Conservation (phyloP, 2,797 vertebrate species). For the Gymnothorax javanicus region DNA sequence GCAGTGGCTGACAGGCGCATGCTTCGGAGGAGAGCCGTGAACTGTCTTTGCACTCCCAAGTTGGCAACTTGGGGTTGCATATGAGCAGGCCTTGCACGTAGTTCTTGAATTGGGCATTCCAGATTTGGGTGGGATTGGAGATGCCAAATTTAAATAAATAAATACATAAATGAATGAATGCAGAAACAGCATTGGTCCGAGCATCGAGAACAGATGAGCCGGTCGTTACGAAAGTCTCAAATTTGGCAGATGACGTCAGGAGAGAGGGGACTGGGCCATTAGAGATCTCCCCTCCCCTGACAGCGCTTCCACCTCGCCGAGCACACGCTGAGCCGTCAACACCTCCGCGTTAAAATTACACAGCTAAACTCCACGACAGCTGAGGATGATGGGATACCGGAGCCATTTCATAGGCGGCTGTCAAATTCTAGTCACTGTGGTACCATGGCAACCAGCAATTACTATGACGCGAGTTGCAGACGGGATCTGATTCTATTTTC, state of each 20-base stretch:
- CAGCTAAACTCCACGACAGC: background rate
- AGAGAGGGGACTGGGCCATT: background rate
- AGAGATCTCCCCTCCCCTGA: background rate
- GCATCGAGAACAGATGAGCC: background rate
- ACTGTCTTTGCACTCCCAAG: too few species aligned
- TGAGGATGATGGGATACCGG: background rate
- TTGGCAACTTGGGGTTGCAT: too few species aligned
- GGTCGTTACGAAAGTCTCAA: background rate
- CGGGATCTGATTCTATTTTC: background rate
- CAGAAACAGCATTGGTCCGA: background rate
- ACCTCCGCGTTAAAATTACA: background rate
- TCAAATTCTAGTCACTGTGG: background rate
- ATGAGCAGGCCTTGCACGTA: too few species aligned
- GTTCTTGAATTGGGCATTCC: too few species aligned
- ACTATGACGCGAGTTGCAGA: background rate
- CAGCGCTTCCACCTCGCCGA: too few species aligned
- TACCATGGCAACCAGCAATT: background rate
- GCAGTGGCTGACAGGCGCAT: too few species aligned
- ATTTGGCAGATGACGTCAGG: background rate
- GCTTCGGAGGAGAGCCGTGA: too few species aligned
- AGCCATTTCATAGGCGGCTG: background rate
- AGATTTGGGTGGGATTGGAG: too few species aligned
- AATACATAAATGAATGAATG: background rate
- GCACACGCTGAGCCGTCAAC: background rate
- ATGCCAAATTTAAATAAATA: background rate